A percentile compares a stretch with the other conserved stretches of the same genome.
These are phyloP conservation scores for Ormyrus nitidulus DNA, from an alignment of 2,888 invertebrate genomes.

Conservation along the genomic window DNA sequence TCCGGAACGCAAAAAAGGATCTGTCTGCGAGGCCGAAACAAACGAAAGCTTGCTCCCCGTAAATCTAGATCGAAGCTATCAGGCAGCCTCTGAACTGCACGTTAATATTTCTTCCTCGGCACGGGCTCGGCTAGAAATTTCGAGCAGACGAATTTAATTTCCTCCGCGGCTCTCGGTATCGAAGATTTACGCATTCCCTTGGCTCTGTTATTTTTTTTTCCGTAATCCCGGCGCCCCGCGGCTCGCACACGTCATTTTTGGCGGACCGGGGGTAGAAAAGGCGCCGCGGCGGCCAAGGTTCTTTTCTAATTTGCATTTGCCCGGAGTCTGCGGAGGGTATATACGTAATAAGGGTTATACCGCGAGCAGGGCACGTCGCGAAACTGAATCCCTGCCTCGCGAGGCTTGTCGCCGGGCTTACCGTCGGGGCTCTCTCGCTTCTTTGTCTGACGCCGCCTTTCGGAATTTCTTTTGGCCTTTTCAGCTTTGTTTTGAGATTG, in stretches of 20 bases:
- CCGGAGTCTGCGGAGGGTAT: slow-evolving; percentile 50
- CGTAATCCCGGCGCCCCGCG: not conserved
- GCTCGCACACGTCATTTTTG: slow-evolving; percentile 28
- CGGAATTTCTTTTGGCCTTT: not conserved
- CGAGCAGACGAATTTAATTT: slow-evolving; percentile 48
- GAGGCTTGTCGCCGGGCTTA: slow-evolving; percentile 60
- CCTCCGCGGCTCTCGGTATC: slow-evolving; percentile 14
- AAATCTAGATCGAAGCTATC: no score
- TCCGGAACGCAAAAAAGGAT: no score
- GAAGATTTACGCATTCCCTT: slow-evolving; percentile 48
- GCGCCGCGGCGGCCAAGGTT: slow-evolving; percentile 29
- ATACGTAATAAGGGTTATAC: slow-evolving; percentile 67
- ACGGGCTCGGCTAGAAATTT: not conserved
- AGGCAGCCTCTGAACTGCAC: no score
- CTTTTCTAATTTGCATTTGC: slow-evolving; percentile 67
- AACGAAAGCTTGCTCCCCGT: no score
- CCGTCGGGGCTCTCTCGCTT: slow-evolving; percentile 31
- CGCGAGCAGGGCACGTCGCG: slow-evolving; percentile 66
- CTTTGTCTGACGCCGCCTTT: slow-evolving; percentile 1
- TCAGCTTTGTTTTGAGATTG: not conserved
- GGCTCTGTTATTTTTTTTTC: not conserved
- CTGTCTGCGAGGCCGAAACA: no score
- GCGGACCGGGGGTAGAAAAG: slow-evolving; percentile 7
- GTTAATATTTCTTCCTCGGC: not conserved
- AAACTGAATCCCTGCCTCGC: slow-evolving; percentile 62